These are phyloP conservation scores for Balearica regulorum DNA, from an alignment of 2,797 vertebrate genomes.

Conservation along the genomic window DNA sequence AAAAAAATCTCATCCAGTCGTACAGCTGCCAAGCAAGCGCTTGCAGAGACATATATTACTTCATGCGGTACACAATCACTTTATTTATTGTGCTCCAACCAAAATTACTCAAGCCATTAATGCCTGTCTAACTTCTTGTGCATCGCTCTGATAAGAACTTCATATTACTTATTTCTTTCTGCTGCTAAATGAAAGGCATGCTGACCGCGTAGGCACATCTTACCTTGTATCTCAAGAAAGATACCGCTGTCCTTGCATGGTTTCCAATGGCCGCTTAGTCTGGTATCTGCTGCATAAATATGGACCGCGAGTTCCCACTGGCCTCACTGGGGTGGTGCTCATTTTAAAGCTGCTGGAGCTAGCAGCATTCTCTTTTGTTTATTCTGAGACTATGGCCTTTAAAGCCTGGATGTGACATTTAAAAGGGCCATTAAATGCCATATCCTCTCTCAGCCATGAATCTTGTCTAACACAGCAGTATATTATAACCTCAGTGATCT, in stretches of 20 bases:
- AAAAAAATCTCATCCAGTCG: not conserved
- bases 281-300: not conserved
- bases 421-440: not conserved
- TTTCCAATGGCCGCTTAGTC: not conserved
- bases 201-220: not conserved
- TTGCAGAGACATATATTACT: not conserved
- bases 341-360: not conserved
- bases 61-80: not conserved
- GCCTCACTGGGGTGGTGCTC: not conserved
- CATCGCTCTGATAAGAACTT: not conserved
- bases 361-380: not conserved
- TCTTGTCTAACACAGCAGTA: constrained; percentile 11
- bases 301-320: not conserved
- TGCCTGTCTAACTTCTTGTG: not conserved
- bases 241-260: not conserved
- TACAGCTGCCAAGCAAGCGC: not conserved
- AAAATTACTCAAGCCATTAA: constrained; percentile 17
- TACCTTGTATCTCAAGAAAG: not conserved
- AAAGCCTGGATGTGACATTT: constrained; percentile 24
- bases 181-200: not conserved
- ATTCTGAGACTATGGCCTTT: not conserved
- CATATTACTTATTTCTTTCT: not conserved
- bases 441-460: not conserved
- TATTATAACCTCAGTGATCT: constrained; percentile 31
- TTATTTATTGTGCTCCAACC: not conserved